Evolutionary conservation across 2,113 vertebrate species (phyloP), one percentile per base, ranked within the genome.

Genomic region (Pseudopodoces humilis): DNA sequence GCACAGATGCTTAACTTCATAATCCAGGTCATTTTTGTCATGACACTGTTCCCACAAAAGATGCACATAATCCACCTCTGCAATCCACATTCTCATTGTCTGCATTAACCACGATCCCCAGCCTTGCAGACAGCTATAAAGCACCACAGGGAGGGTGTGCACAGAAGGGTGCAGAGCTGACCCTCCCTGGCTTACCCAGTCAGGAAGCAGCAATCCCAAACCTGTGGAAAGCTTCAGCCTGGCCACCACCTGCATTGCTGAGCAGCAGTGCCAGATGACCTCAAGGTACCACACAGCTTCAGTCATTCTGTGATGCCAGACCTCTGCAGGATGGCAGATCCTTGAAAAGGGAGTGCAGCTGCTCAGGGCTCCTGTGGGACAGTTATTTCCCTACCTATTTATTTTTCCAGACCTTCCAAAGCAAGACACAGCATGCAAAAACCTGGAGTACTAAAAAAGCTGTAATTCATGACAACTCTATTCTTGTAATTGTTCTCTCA

Each of bases 171-270:
- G 46, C 13, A 58, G 15, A 72, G 49, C 44, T 22, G 14, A n/a
- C 11, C 17, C 17, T 24, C 30, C 39, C 6, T 6, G 8, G 30
- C n/a, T 55, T 5, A 21, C 10, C 31, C 17, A 1, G 6, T 1
- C 18, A 43, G 23, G 15, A 46, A 83, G 15, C 68, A 63, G 3
- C 20, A 31, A 9, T 6, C 20, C 27, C 46, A 56, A 21, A 47
- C 10, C 47, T 11, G 31, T 9, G 47, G 47, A 8, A 23, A 18
- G 15, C 20, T 62, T 41, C 1, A 20, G 10, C 13, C 28, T 8
- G 35, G 17, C 27, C 70, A 64, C 10, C 7, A 1, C 6, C 25
- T 19, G 30, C n/a, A 7, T 0, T 4, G 10, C 5, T 5, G 33
- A 69, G 60, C 74, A 81, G 27, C 39, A 47, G 24, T 9, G 53